phyloP scores from a whole-genome alignment of 2,888 invertebrate genomes.

The Latrodectus hesperus region DNA sequence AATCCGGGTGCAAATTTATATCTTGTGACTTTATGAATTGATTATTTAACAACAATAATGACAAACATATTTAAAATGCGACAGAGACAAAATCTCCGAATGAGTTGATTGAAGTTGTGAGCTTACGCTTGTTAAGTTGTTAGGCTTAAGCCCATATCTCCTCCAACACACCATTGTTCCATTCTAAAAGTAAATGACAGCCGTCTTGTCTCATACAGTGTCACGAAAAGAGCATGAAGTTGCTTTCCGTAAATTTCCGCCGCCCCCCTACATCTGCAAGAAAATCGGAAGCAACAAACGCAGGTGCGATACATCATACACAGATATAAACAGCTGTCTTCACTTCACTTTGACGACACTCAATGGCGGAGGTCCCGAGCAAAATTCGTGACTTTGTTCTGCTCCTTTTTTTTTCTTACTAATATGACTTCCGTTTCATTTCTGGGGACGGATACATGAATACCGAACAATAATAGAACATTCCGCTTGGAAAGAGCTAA shows the following conservation, averaged over 20 bases:
- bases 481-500: slow-evolving; percentile 17
- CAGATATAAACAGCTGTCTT: slow-evolving; percentile 61
- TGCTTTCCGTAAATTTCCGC: too few species aligned
- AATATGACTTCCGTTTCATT: slow-evolving; percentile 37
- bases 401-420: background rate
- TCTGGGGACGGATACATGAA: background rate
- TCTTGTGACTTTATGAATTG: too few species aligned
- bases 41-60: too few species aligned
- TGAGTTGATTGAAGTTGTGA: too few species aligned
- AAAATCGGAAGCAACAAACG: background rate
- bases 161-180: background rate
- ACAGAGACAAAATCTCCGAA: too few species aligned
- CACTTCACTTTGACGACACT: slow-evolving; percentile 39
- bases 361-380: slow-evolving; percentile 33
- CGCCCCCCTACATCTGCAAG: too few species aligned
- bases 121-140: too few species aligned
- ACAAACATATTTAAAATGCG: too few species aligned
- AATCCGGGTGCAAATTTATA: too few species aligned
- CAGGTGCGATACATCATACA: slow-evolving; percentile 54
- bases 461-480: slow-evolving; percentile 20
- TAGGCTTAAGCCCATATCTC: background rate
- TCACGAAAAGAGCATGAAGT: slow-evolving; percentile 27
- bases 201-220: slow-evolving; percentile 26
- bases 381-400: slow-evolving; percentile 32
- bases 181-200: slow-evolving; percentile 32